Evolutionary conservation across 2,113 vertebrate species (phyloP).

Genomic region (Climacteris rufus): DNA sequence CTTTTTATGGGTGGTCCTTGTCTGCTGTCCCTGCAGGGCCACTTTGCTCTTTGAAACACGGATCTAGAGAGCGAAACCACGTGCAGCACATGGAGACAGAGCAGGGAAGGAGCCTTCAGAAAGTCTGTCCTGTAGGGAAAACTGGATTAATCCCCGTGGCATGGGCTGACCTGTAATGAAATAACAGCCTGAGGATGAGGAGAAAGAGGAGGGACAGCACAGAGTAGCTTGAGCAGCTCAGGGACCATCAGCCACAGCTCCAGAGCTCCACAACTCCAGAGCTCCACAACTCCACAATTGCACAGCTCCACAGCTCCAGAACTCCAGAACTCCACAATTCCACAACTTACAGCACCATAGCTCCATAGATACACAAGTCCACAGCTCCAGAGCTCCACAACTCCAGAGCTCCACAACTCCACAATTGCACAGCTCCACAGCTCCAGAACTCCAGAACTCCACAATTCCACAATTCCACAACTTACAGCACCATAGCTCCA

Average conservation of each 20-base stretch:
- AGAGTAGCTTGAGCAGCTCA: neutral
- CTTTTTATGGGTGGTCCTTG: neutral
- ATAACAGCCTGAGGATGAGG: neutral
- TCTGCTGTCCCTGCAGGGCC: neutral
- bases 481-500: no score
- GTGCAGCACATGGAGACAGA: neutral
- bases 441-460: no score
- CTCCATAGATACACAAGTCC: no score
- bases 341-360: no score
- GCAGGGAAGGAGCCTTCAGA: neutral
- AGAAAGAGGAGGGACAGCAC: neutral
- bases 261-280: no score
- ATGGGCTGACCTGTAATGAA: neutral
- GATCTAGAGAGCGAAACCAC: neutral
- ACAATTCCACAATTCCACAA: no score
- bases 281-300: no score
- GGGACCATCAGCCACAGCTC: neutral
- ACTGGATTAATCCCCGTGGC: accelerated
- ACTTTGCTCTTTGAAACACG: neutral
- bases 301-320: no score
- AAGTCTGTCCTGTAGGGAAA: neutral
- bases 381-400: no score
- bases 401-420: no score
- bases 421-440: neutral
- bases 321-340: no score